phyloP scores from a whole-genome alignment of 2,888 invertebrate genomes.

The Apamea epomidion region DNA sequence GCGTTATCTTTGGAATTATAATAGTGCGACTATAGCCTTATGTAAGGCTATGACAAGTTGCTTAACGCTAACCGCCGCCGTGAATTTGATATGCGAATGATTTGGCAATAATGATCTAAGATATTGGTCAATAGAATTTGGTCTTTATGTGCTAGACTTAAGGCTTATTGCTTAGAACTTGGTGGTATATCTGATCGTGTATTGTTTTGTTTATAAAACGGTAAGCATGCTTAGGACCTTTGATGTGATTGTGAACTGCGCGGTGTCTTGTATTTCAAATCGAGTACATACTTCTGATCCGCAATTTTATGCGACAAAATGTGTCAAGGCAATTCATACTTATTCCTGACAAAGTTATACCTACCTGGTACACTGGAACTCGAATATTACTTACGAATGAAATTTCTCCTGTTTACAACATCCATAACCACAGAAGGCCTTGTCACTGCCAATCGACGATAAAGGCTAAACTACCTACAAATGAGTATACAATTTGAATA shows the following conservation, averaged over 20 bases:
- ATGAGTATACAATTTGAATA: neutral
- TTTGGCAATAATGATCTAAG: slow-evolving; percentile 54
- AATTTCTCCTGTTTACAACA: neutral
- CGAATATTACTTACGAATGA: neutral
- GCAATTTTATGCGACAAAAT: neutral
- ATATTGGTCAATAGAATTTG: slow-evolving; percentile 24
- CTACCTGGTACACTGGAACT: neutral
- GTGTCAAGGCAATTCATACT: neutral
- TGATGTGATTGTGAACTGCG: slow-evolving; percentile 11
- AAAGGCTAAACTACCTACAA: neutral
- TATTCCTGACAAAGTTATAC: too few species aligned
- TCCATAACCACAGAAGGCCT: neutral
- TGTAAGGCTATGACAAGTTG: slow-evolving; percentile 67
- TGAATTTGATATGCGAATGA: slow-evolving; percentile 64
- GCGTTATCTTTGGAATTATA: slow-evolving; percentile 76
- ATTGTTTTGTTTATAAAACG: slow-evolving; percentile 42
- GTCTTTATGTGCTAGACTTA: slow-evolving; percentile 13
- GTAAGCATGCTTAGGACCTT: slow-evolving; percentile 38
- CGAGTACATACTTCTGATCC: neutral
- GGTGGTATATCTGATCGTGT: slow-evolving; percentile 26
- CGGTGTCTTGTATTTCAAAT: slow-evolving; percentile 14
- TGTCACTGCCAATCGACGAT: neutral
- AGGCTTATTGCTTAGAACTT: slow-evolving; percentile 1
- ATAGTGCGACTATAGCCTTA: slow-evolving; percentile 73
- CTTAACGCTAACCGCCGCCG: slow-evolving; percentile 49